Conservation (phyloP, 1,140 invertebrate species). For the Megathymus violae region DNA sequence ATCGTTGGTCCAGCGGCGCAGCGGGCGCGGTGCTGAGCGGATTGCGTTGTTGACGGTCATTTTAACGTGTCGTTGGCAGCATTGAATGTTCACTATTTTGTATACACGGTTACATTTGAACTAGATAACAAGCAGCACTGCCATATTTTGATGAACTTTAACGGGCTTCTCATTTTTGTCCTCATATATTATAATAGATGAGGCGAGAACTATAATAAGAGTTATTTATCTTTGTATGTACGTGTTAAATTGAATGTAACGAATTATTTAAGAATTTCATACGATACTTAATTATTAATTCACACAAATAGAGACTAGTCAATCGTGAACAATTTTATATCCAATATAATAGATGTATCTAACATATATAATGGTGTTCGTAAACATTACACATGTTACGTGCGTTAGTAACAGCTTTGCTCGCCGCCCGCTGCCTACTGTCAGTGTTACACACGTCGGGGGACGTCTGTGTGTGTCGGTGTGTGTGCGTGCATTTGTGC, state of each 20-base stretch:
- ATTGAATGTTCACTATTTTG: background rate
- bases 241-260: background rate
- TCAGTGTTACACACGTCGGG: too few species aligned
- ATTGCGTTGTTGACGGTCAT: background rate
- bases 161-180: background rate
- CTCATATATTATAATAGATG: background rate
- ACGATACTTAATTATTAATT: background rate
- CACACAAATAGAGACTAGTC: background rate
- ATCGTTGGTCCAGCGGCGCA: constrained; percentile 10
- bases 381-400: background rate
- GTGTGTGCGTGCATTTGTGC: too few species aligned
- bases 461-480: too few species aligned
- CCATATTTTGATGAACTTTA: background rate
- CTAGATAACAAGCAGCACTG: background rate
- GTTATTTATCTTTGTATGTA: background rate
- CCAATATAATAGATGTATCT: background rate
- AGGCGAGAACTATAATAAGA: background rate
- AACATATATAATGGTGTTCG: background rate
- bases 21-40: too few species aligned
- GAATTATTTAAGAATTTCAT: background rate
- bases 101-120: background rate
- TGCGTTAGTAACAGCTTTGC: too few species aligned
- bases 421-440: too few species aligned
- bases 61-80: background rate
- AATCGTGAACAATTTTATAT: background rate